Base-by-base conservation (phyloP, 2,888 invertebrate species). In the Mythimna loreyi region DNA sequence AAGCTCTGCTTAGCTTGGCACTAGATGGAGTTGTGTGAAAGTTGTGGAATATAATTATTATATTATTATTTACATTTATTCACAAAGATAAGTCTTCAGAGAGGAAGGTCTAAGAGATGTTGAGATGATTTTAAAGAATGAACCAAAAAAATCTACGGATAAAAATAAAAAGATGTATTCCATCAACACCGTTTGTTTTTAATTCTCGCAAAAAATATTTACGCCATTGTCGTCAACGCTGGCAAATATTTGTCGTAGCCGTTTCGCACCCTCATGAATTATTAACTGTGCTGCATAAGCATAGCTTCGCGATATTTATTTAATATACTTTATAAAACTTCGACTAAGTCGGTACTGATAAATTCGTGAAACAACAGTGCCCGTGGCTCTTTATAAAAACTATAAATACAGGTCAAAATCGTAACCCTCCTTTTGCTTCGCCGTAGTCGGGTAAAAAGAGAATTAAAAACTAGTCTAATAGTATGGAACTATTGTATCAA, bases 181-280 rank as follows among this genome's bases (percentile, higher is more conserved):
- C 50, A 73, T 49, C 57, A 53, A 19, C 25, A 13, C 2, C 56
- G 61, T 75, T 61, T 75, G 58, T 66, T 74, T 61, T 74, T 79
- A 79, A 79, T 66, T 58, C 61, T 33, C 36, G 30, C 49, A 45
- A 67, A 58, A 75, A 75, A 79, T 79, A 79, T 75, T 79, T 78
- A 79, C 45, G 53, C 49, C 49, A 61, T 79, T 61, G 30, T 61
- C 74, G 79, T 74, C 57, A 58, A 55, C 57, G 49, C 67, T 67
- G 79, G 79, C 62, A 75, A 75, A 75, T 79, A 75, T 75, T 75
- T 75, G 75, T 61, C 74, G 40, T 30, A 66, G 60, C 33, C 60
- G 56, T 66, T 78, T 73, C 74, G 60, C 67, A 56, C 57, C 57
- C 52, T 78, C 67, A 78, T 79, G 79, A 79, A 75, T 79, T 74